Evolutionary conservation across 2,113 vertebrate genomes (phyloP).

Genomic region (Odontesthes bonariensis): DNA sequence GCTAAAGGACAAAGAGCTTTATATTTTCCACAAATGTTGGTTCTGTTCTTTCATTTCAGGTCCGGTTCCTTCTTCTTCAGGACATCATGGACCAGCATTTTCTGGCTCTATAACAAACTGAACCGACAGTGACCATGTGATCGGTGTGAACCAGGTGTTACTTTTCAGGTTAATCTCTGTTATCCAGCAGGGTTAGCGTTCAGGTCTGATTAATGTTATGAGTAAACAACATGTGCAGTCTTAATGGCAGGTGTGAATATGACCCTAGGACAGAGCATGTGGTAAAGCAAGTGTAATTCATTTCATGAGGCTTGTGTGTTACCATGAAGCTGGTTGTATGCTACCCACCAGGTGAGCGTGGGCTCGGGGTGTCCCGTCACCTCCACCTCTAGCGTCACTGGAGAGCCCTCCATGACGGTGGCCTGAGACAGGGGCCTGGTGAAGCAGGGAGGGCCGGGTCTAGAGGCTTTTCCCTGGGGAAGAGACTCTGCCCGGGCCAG

Average conservation of each 20-base stretch:
- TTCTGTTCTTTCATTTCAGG: no score
- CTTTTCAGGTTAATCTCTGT: no score
- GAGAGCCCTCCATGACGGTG: constrained; percentile 91
- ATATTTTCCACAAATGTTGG: no score
- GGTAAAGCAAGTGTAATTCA: constrained; percentile 4
- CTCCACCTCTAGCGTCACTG: constrained; percentile 96
- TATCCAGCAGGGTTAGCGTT: no score
- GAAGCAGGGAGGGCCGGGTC: constrained; percentile 78
- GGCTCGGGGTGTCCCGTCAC: constrained; percentile 93
- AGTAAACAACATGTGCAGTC: no score
- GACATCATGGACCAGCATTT: no score
- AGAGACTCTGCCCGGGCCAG: constrained; percentile 78
- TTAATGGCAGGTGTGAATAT: not conserved
- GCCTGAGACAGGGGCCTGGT: constrained; percentile 90
- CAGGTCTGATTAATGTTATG: no score
- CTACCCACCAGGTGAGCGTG: constrained; percentile 96
- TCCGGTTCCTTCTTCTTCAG: no score
- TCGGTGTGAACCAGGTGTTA: no score
- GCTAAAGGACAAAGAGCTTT: no score
- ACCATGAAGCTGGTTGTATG: constrained; percentile 84
- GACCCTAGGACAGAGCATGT: not conserved
- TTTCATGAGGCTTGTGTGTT: constrained; percentile 66
- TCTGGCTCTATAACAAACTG: no score
- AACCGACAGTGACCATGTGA: no score
- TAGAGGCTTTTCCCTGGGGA: constrained; percentile 59